Evolutionary conservation across 2,797 vertebrate species (phyloP).

Genomic region (Garrulus glandarius): DNA sequence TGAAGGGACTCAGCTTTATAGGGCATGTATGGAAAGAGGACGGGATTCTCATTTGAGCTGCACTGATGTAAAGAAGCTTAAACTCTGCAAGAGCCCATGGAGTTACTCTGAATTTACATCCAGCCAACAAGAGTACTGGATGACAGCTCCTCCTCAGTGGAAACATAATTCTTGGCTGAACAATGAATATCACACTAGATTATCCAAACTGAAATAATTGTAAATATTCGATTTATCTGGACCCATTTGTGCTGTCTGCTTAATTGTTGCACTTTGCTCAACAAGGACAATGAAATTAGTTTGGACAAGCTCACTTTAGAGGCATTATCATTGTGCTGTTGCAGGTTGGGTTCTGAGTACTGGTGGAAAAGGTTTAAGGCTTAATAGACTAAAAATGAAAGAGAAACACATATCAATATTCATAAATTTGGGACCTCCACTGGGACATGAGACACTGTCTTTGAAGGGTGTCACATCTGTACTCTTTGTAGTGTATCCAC

Average conservation of each 20-base stretch:
- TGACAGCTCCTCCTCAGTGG: neutral
- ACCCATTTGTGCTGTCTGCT: neutral
- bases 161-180: neutral
- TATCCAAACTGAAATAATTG: slow-evolving; percentile 38
- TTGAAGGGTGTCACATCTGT: neutral
- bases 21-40: neutral
- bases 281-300: slow-evolving; percentile 24
- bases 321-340: neutral
- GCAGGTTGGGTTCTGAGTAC: neutral
- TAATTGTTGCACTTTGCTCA: slow-evolving; percentile 46
- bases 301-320: slow-evolving; percentile 23
- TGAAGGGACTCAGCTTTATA: neutral
- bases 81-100: neutral
- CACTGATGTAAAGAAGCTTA: neutral
- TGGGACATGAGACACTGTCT: neutral
- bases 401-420: neutral
- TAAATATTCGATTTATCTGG: slow-evolving; percentile 14
- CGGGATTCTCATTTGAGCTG: neutral
- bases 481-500: neutral
- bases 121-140: neutral
- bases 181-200: slow-evolving; percentile 13
- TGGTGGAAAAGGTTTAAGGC: neutral
- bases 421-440: neutral
- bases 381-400: neutral
- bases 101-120: neutral